Evolutionary conservation across 1,140 invertebrate genomes (phyloP), one percentile per base, ranked within the genome.

Genomic region (Caerostris extrusa): DNA sequence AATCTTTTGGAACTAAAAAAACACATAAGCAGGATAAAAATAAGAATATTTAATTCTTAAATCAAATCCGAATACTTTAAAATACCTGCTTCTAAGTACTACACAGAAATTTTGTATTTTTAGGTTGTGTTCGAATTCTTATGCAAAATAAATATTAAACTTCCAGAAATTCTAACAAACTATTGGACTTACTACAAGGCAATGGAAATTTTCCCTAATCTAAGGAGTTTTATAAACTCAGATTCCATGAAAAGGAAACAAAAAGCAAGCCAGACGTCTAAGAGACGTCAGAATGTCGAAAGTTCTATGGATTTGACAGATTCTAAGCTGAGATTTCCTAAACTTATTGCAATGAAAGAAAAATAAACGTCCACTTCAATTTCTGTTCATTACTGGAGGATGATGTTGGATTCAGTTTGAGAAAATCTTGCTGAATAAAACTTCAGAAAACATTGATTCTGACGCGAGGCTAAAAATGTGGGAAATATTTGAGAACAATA

Each of bases 311-410:
- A 77, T 50, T 77, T 77, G 71, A 77, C 71, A 77, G 71, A n/a
- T n/a, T 77, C 71, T 50, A 77, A 77, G 71, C 50, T n/a, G 71
- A 77, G 71, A 77, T 77, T 77, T 77, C 34, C 34, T 50, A 8
- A 77, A 77, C 71, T 50, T 77, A 50, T 77, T 77, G 19, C 12
- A 2, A 77, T 8, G 12, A 34, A 77, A 77, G 5, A 34, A 77
- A 77, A 77, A 77, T 10, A 50, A 77, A 77, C 71, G 71, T 77
- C 71, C 34, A 77, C 71, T 77, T 8, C 71, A 77, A 77, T 77
- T 77, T 50, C 71, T 50, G 50, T 77, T 77, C 71, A 77, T 77
- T 77, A 77, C 71, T 50, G 50, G 5, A 53, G 71, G 34, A 53
- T 50, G 71, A 77, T 77, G 71, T 34, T 53, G 34, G 71, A 77